A percentile compares a stretch with the other conserved stretches of the same genome.
phyloP scores from a whole-genome alignment of 2,888 invertebrate genomes.

The Thecophora atra region DNA sequence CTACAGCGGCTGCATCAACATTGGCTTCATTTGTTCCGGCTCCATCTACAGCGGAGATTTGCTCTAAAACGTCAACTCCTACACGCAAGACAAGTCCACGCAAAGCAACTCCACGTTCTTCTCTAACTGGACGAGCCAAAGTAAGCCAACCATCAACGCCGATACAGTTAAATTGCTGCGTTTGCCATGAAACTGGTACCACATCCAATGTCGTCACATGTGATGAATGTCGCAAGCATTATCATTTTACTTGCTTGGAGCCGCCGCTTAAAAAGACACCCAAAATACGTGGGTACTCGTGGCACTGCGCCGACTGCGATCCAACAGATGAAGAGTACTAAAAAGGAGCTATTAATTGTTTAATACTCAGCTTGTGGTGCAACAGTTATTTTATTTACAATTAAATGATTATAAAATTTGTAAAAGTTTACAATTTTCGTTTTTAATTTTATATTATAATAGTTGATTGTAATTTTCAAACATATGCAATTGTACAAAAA shows the following conservation, averaged over 20 bases:
- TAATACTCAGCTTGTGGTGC: background rate
- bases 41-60: constrained; percentile 35
- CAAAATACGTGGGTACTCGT: constrained; percentile 91
- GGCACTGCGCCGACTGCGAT: constrained; percentile 97
- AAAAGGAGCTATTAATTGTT: constrained; percentile 31
- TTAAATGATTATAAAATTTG: constrained; percentile 6
- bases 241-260: constrained; percentile 92
- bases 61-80: constrained; percentile 37
- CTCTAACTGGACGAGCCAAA: constrained; percentile 39
- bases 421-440: constrained; percentile 1
- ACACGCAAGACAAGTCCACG: constrained; percentile 59
- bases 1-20: constrained; percentile 17
- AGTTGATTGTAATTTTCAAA: constrained; percentile 4
- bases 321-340: constrained; percentile 72
- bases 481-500: background rate
- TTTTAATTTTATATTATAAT: background rate
- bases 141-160: constrained; percentile 26
- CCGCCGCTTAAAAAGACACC: constrained; percentile 94
- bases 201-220: constrained; percentile 72
- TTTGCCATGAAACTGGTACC: constrained; percentile 57
- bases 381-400: no score
- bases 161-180: constrained; percentile 52
- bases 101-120: constrained; percentile 53
- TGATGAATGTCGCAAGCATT: constrained; percentile 89
- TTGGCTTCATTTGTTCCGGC: no score